Evolutionary conservation across 2,113 vertebrate species (phyloP).

Genomic region (Chascanopsetta lugubris): DNA sequence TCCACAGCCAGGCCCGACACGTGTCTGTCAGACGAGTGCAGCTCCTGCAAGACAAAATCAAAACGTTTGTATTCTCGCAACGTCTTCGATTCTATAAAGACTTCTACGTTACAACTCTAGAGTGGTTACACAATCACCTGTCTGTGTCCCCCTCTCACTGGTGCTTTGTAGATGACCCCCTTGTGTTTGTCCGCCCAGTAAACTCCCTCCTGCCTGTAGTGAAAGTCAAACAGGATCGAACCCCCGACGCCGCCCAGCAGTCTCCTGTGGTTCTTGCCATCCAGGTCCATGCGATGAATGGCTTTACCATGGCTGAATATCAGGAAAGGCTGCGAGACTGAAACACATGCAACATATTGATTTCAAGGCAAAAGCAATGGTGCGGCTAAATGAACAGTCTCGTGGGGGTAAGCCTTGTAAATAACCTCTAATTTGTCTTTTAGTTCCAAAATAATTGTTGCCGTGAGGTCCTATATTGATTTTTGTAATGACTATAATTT

Average conservation of each 20-base stretch:
- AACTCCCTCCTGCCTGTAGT: slow-evolving; percentile 83
- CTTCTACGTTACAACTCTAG: neutral
- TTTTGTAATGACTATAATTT: neutral
- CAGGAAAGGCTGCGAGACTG: slow-evolving; percentile 86
- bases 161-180: slow-evolving; percentile 84
- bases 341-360: slow-evolving; percentile 6
- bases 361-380: neutral
- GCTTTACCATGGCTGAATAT: slow-evolving; percentile 87
- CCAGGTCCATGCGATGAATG: slow-evolving; percentile 85
- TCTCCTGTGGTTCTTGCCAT: slow-evolving; percentile 84
- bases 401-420: neutral
- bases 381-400: too few relatives aligned
- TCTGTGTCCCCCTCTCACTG: slow-evolving; percentile 81
- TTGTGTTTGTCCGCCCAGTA: slow-evolving; percentile 89
- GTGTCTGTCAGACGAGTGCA: slow-evolving; percentile 84
- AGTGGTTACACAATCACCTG: slow-evolving; percentile 81
- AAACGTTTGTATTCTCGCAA: too few relatives aligned
- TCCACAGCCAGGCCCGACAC: slow-evolving; percentile 90
- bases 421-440: neutral
- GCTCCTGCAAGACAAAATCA: slow-evolving; percentile 79
- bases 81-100: too few relatives aligned
- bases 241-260: slow-evolving; percentile 80
- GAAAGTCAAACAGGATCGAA: slow-evolving; percentile 85
- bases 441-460: neutral
- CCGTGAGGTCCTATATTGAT: neutral